Base-by-base conservation (phyloP, 2,888 invertebrate genomes). In the Xestoiulus laeticollis region DNA sequence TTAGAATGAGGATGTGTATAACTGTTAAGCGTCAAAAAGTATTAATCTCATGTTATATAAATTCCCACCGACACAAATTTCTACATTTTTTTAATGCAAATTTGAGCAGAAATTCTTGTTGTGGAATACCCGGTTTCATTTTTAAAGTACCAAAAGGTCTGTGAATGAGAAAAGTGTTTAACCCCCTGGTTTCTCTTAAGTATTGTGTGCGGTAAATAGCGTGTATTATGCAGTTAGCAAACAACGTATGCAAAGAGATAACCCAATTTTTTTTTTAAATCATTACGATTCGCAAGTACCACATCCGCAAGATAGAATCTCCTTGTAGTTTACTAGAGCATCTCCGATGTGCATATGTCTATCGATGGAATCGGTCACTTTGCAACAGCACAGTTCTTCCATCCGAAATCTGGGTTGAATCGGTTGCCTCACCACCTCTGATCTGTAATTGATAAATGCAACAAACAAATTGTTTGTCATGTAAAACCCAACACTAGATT, bases 351-450 rank as follows among this genome's bases (percentile, higher is more conserved):
- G 44, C 53, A 30, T 30, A 48, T 48, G 43, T 19, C 30, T 48
- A n/a, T 86, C 86, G 26, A 48, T 86, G 14, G 43, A 86, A 12
- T 86, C 86, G 12, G 86, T 86, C 26, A 86, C 86, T 30, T 53
- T 33, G 30, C 86, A 86, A 26, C 86, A 86, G 8, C 86, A 86
- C 19, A 33, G n/a, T 48, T 22, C 26, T 53, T 43, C 33, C 48
- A 44, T 53, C 86, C 12, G 44, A 86, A 85, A 86, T 48, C n/a
- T 59, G 12, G 86, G 48, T 30, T 86, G 44, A n/a, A 1, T 53
- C 12, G 86, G 59, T 12, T 44, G 33, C 48, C 8, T 26, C 59
- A 86, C 86, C 30, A 86, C 59, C 10, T 48, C 53, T 30, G 85
- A 85, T 48, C 53, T 86, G 32, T n/a, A 53, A 86, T 33, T 86